These are phyloP conservation scores for Schrankia costaestrigalis DNA, from an alignment of 2,888 invertebrate genomes.

Conservation along the genomic window DNA sequence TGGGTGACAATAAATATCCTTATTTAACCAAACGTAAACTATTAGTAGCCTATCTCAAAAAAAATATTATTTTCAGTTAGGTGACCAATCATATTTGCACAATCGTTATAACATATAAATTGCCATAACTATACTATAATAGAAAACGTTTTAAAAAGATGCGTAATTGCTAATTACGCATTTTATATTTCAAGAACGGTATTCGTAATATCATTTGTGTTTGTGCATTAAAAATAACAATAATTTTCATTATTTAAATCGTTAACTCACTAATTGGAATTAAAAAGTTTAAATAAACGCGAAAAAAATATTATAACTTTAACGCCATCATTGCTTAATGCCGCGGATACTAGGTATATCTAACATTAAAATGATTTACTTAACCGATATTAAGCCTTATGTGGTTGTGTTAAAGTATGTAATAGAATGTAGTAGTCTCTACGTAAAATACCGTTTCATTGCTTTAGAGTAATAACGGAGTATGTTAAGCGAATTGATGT, in stretches of 20 bases:
- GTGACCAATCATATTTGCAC: no score
- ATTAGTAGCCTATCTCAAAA: no score
- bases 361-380: background rate
- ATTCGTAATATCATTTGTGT: background rate
- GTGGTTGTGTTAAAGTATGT: background rate
- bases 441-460: slow-evolving; percentile 10
- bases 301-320: background rate
- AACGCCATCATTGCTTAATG: background rate
- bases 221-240: no score
- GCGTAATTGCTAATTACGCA: background rate
- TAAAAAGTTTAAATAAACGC: background rate
- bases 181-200: background rate
- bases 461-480: slow-evolving; percentile 12
- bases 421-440: background rate
- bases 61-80: no score
- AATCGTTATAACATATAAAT: no score
- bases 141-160: no score
- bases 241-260: background rate
- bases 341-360: background rate
- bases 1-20: no score
- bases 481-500: slow-evolving; percentile 15
- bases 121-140: no score
- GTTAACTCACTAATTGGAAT: background rate
- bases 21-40: no score
- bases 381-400: slow-evolving; percentile 9